Evolutionary conservation across 2,888 invertebrate genomes (phyloP), one percentile per base, ranked within the genome.

Genomic region (Lasioglossum lativentre): DNA sequence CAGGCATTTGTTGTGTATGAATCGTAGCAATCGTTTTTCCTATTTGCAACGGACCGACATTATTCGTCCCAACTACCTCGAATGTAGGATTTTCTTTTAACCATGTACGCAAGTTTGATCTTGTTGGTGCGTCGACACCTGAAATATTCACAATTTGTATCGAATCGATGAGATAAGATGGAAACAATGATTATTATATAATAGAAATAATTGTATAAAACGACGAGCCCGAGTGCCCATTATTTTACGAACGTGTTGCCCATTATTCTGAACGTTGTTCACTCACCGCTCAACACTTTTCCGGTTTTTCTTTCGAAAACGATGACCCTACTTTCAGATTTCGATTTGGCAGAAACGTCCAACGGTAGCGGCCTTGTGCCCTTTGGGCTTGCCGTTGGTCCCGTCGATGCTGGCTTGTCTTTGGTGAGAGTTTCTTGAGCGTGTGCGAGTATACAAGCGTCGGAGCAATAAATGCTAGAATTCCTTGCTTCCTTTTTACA

Each of bases 391-490:
- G 68, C 87, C 70, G 83, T 73, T 47, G 86, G 45, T 30, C 84
- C 73, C 6, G 23, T 59, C 38, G 88, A 78, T 12, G 81, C 34
- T n/a, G 93, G 91, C 88, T 94, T 95, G 2, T 94, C 95, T 86
- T 95, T 94, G 45, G 93, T 92, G 34, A 93, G 88, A 30, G 93
- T 91, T 89, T 97, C 97, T 92, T 97, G 97, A 2, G 98, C 98
- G 95, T 98, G 98, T 91, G 97, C 97, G 83, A 97, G 96, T 91
- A 99, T 98, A 94, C 99, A 99, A 52, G 97, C 96, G 92, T 98
- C 98, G 92, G 98, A 98, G 95, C 99, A 99, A 95, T 98, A 99
- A 91, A 98, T 97, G 78, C 98, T 98, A 92, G 97, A 97, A n/a
- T 96, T 96, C n/a, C 98, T 96, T 0, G 98, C 97, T 30, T 96